Conservation (phyloP, 2,888 invertebrate genomes). For the Cataglyphis cursor region DNA sequence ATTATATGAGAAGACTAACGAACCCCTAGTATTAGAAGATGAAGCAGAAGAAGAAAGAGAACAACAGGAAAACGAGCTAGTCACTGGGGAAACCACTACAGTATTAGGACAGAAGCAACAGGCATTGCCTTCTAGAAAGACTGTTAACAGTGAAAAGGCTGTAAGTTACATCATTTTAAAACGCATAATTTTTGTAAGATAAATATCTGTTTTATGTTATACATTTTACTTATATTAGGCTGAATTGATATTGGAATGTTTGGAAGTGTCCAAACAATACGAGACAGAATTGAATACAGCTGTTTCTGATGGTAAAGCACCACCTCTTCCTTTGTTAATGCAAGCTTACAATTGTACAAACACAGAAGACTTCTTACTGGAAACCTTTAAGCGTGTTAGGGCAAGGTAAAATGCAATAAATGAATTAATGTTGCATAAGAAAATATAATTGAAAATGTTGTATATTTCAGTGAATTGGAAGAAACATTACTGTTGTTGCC, state of each 20-base stretch:
- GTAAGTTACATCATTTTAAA: constrained; percentile 87
- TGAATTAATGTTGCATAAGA: constrained; percentile 20
- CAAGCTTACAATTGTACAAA: constrained; percentile 92
- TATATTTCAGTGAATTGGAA: constrained; percentile 93
- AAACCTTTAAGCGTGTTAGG: constrained; percentile 92
- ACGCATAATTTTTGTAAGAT: constrained; percentile 1
- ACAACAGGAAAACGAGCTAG: constrained; percentile 91
- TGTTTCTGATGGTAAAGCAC: constrained; percentile 86
- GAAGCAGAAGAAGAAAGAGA: constrained; percentile 95
- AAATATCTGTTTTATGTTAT: neutral
- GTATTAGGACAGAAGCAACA: constrained; percentile 92
- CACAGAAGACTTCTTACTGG: constrained; percentile 93
- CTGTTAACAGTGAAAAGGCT: constrained; percentile 94
- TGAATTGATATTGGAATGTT: constrained; percentile 96
- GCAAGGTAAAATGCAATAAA: constrained; percentile 89
- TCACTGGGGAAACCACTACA: constrained; percentile 91
- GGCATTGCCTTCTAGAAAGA: constrained; percentile 95
- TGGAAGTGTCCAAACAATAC: constrained; percentile 92
- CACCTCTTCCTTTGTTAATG: constrained; percentile 93
- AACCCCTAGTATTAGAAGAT: constrained; percentile 97
- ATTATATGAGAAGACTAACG: constrained; percentile 94
- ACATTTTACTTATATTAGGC: constrained; percentile 88
- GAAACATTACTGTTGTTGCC: constrained; percentile 95
- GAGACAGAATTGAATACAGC: constrained; percentile 88
- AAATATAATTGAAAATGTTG: constrained; percentile 17